Conservation (phyloP, 1,140 invertebrate genomes). For the Drosophila sechellia region DNA sequence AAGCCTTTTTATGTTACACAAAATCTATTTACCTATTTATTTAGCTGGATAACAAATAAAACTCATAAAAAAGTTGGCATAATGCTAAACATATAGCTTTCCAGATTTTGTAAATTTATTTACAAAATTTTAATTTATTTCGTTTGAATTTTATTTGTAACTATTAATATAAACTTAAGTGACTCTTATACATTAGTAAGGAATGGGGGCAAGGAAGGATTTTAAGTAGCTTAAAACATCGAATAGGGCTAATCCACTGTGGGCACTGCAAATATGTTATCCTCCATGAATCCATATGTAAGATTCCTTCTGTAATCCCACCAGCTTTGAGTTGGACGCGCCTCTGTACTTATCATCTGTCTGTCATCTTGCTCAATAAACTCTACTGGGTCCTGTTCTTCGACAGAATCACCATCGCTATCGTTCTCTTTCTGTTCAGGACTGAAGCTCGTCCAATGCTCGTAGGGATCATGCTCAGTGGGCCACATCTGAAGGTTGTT, state of each 20-base stretch:
- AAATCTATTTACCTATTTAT: no score
- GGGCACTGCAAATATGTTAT: conserved; percentile 68
- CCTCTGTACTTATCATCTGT: conserved; percentile 2
- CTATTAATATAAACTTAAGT: conserved; percentile 7
- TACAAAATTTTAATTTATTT: no score
- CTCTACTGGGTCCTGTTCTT: conserved; percentile 60
- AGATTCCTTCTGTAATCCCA: conserved; percentile 72
- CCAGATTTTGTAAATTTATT: no score
- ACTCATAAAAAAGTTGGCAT: no score
- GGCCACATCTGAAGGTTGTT: conserved; percentile 62
- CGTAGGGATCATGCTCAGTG: conserved; percentile 51
- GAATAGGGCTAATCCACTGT: conserved; percentile 38
- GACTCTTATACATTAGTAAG: conserved; percentile 24
- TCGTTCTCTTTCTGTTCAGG: conserved; percentile 46
- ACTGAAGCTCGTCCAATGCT: conserved; percentile 80
- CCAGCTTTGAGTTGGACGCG: conserved; percentile 46
- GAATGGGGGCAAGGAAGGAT: conserved; percentile 50
- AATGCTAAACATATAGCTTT: no score
- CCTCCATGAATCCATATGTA: conserved; percentile 70
- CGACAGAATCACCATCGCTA: conserved; percentile 55
- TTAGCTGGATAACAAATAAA: no score
- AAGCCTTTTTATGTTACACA: no score
- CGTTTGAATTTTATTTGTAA: neutral
- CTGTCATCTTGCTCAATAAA: conserved; percentile 42
- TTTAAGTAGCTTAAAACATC: conserved; percentile 15